Evolutionary conservation across 2,797 vertebrate genomes (phyloP).

Genomic region (Leptodactylus fallax): DNA sequence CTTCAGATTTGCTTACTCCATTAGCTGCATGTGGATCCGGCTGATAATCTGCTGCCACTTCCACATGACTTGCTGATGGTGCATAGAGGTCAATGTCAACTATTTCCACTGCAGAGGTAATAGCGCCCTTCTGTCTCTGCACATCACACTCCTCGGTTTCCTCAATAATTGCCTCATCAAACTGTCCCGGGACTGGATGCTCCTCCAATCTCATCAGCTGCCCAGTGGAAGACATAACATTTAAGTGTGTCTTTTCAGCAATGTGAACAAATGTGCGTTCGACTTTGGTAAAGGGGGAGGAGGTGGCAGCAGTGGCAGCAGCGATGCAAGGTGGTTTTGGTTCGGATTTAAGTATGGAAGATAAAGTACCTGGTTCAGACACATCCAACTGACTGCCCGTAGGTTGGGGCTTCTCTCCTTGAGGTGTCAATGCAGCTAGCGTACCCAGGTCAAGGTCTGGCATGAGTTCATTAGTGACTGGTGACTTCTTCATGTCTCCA

Average conservation of each 20-base stretch:
- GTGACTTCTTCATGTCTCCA: conserved; percentile 92
- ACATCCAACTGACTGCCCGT: conserved; percentile 83
- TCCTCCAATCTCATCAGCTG: conserved; percentile 80
- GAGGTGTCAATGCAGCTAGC: conserved; percentile 79
- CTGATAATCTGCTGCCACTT: conserved; percentile 66
- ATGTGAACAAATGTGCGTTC: conserved; percentile 97
- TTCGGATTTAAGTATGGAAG: conserved; percentile 88
- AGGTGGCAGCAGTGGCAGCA: conserved; percentile 78
- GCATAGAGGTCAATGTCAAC: conserved; percentile 71
- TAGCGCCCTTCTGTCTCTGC: conserved; percentile 70
- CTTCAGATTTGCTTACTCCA: conserved; percentile 56
- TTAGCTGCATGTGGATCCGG: conserved; percentile 61
- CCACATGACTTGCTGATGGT: conserved; percentile 59
- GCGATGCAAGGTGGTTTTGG: conserved; percentile 78
- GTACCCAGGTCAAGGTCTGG: conserved; percentile 86
- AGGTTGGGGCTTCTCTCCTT: conserved; percentile 82
- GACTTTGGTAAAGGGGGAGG: conserved; percentile 94
- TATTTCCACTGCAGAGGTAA: conserved; percentile 68
- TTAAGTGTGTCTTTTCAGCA: conserved; percentile 93
- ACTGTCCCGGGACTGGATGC: conserved; percentile 68
- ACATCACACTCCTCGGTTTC: conserved; percentile 68
- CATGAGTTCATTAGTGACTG: conserved; percentile 79
- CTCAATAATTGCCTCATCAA: conserved; percentile 75
- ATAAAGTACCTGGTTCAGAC: conserved; percentile 86
- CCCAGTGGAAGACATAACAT: conserved; percentile 89